phyloP scores from a whole-genome alignment of 2,797 vertebrate genomes.

The Chaetophractus vellerosus region DNA sequence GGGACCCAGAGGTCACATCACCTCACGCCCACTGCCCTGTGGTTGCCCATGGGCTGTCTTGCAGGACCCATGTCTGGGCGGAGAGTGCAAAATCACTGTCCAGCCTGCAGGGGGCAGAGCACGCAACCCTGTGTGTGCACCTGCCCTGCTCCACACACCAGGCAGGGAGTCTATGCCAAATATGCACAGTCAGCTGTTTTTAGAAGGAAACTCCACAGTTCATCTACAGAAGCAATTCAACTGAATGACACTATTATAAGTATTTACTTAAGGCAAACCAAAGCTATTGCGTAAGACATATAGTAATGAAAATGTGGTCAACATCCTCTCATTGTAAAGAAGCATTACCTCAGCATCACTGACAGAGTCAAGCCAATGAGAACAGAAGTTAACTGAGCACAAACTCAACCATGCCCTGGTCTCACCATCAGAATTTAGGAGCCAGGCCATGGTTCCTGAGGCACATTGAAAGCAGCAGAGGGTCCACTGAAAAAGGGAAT shows the following conservation, averaged over 20 bases:
- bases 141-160: not conserved
- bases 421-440: not conserved
- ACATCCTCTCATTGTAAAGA: not conserved
- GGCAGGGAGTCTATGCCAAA: not conserved
- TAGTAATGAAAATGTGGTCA: not conserved
- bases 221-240: not conserved
- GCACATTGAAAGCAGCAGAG: not conserved
- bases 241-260: not conserved
- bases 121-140: accelerated
- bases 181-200: accelerated
- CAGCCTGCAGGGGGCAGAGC: not conserved
- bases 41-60: not conserved
- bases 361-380: not conserved
- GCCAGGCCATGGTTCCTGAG: no score
- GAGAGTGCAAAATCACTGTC: not conserved
- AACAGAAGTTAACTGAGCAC: not conserved
- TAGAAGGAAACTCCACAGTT: not conserved
- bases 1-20: not conserved
- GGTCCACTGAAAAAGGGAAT: not conserved
- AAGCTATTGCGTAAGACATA: not conserved
- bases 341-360: no score
- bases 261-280: not conserved
- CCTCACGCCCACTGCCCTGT: not conserved
- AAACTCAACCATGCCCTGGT: not conserved
- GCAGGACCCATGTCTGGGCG: not conserved